A percentile compares a stretch with the other conserved stretches of the same genome.
Evolutionary conservation across 2,888 invertebrate species (phyloP).

Genomic region (Agrotis puta): DNA sequence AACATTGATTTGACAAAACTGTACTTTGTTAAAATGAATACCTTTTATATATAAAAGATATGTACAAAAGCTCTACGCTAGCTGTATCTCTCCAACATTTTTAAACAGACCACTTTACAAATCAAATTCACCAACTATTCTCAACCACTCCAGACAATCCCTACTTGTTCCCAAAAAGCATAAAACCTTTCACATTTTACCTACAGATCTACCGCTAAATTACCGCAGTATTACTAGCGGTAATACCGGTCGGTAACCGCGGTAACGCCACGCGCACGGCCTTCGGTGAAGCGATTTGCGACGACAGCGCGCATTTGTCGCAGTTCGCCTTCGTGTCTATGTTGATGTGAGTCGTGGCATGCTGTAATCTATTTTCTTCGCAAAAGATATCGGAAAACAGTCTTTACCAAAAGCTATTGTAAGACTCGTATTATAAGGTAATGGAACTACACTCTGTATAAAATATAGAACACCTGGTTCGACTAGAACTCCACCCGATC

Average conservation of each 20-base stretch:
- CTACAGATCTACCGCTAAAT: slow-evolving; percentile 68
- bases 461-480: no score
- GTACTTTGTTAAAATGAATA: no score
- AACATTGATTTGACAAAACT: no score
- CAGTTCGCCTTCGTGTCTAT: neutral
- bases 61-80: neutral
- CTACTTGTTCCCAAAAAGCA: slow-evolving; percentile 69
- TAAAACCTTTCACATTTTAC: slow-evolving; percentile 70
- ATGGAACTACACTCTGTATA: no score
- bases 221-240: slow-evolving; percentile 62
- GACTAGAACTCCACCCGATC: no score
- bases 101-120: slow-evolving; percentile 13
- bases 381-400: no score
- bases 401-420: no score
- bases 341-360: no score
- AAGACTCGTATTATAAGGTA: no score
- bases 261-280: neutral
- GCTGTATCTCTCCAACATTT: neutral
- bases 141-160: slow-evolving; percentile 72
- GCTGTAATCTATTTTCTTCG: no score
- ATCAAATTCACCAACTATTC: slow-evolving; percentile 59
- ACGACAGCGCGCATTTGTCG: neutral
- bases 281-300: neutral
- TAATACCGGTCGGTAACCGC: slow-evolving; percentile 44
- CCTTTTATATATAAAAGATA: no score